phyloP scores from a whole-genome alignment of 2,113 vertebrate species.

The Mus spicilegus region DNA sequence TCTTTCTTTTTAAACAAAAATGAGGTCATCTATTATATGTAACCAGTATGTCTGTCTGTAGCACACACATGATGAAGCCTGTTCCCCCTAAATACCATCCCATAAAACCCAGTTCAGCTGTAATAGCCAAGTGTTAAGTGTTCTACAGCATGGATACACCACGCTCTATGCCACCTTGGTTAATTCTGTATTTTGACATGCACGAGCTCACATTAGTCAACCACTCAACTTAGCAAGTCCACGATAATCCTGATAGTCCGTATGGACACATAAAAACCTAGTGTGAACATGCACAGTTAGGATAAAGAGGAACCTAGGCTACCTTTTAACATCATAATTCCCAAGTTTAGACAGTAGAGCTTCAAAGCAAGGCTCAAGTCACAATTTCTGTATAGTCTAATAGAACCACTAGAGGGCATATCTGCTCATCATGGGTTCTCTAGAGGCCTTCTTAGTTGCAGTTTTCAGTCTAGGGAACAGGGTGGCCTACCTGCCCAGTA shows the following conservation, averaged over 20 bases:
- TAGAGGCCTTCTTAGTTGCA: not conserved
- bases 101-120: not conserved
- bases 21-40: not conserved
- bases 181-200: not conserved
- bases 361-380: not conserved
- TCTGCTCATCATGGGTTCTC: not conserved
- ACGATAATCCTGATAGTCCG: not conserved
- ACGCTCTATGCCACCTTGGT: not conserved
- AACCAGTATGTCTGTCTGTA: too few species aligned
- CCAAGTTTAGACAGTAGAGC: not conserved
- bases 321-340: not conserved
- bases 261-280: not conserved
- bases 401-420: slow-evolving; percentile 67
- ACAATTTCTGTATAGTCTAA: not conserved
- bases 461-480: not conserved
- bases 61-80: not conserved
- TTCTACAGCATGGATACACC: not conserved
- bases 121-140: not conserved
- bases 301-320: not conserved
- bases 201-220: not conserved
- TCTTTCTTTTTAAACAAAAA: slow-evolving; percentile 20
- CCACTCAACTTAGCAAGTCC: not conserved
- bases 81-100: not conserved
- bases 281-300: not conserved
- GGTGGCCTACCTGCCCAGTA: not conserved